A percentile compares a stretch with the other conserved stretches of the same genome.
Conservation (phyloP, 2,797 vertebrate genomes). For the Syngnathus acus region DNA sequence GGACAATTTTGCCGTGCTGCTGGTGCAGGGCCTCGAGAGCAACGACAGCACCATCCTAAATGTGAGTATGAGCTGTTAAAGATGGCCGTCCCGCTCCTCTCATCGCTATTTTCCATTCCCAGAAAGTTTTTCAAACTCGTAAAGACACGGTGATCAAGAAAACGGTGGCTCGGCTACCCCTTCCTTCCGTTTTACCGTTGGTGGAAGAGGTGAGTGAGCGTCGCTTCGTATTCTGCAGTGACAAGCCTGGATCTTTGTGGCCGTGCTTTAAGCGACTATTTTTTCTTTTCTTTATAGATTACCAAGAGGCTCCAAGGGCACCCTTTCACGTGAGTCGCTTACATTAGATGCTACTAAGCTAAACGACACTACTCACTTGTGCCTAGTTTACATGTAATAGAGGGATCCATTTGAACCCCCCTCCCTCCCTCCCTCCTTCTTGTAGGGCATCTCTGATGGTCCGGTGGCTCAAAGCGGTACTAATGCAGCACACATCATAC, state of each 20-base stretch:
- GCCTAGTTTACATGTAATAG: too few relatives aligned
- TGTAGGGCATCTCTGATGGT: conserved; percentile 86
- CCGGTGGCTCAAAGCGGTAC: conserved; percentile 88
- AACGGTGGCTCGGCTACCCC: conserved; percentile 88
- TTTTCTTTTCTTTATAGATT: conserved; percentile 62
- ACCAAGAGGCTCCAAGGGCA: conserved; percentile 89
- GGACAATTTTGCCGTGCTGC: conserved; percentile 83
- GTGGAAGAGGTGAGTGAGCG: conserved; percentile 81
- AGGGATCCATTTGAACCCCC: neutral
- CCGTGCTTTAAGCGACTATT: conserved; percentile 3
- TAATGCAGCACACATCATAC: conserved; percentile 88
- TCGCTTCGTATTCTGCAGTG: neutral
- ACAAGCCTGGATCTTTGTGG: neutral
- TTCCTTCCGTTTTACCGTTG: conserved; percentile 84
- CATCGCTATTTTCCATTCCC: conserved; percentile 21
- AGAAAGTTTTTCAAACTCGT: conserved; percentile 92
- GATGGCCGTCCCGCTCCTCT: neutral
- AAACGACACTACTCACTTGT: too few relatives aligned
- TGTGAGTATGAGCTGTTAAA: conserved; percentile 54
- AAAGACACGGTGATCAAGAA: conserved; percentile 85
- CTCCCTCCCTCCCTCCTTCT: neutral
- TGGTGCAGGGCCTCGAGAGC: conserved; percentile 94
- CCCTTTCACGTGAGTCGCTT: conserved; percentile 75
- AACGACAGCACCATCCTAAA: conserved; percentile 83
- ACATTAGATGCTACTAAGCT: neutral